Evolutionary conservation across 2,888 invertebrate species (phyloP).

Genomic region (Dynastes grantii): DNA sequence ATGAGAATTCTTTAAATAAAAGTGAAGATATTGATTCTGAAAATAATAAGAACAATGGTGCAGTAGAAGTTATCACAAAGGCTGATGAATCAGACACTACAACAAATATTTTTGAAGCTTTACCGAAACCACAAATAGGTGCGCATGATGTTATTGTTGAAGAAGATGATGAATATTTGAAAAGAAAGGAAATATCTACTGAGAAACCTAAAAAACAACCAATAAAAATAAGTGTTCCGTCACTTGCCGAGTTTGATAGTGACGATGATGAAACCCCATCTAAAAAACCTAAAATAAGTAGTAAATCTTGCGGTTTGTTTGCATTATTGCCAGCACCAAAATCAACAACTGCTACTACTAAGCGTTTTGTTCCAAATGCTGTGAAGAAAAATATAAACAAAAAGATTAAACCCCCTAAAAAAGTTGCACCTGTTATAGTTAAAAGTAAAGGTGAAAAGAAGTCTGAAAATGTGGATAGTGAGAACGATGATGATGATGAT

Average conservation of each 20-base stretch:
- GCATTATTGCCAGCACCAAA: conserved; percentile 81
- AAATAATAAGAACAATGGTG: conserved; percentile 3
- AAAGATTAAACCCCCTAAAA: conserved; percentile 5
- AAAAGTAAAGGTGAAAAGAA: conserved; percentile 40
- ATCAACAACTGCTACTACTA: conserved; percentile 66
- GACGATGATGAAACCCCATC: conserved; percentile 71
- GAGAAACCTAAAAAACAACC: conserved; percentile 61
- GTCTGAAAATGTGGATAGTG: conserved; percentile 58
- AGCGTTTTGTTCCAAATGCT: conserved; percentile 71
- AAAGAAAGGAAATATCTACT: conserved; percentile 73
- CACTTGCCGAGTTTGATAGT: conserved; percentile 78
- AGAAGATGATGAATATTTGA: conserved; percentile 78
- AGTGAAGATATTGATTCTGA: conserved; percentile 48
- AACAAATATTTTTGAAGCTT: conserved; percentile 60
- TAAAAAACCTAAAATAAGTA: conserved; percentile 69
- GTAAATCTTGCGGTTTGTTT: conserved; percentile 77
- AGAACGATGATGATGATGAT: conserved; percentile 62
- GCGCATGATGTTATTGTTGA: conserved; percentile 67
- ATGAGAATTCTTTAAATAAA: conserved; percentile 66
- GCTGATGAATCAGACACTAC: not conserved
- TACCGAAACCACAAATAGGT: conserved; percentile 72
- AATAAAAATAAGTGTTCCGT: conserved; percentile 80
- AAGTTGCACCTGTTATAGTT: not conserved
- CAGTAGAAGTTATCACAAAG: conserved; percentile 17
- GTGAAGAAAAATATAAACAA: conserved; percentile 68